These are phyloP conservation scores for Psittacus erithacus DNA, from an alignment of 2,113 vertebrate genomes.

Conservation along the genomic window DNA sequence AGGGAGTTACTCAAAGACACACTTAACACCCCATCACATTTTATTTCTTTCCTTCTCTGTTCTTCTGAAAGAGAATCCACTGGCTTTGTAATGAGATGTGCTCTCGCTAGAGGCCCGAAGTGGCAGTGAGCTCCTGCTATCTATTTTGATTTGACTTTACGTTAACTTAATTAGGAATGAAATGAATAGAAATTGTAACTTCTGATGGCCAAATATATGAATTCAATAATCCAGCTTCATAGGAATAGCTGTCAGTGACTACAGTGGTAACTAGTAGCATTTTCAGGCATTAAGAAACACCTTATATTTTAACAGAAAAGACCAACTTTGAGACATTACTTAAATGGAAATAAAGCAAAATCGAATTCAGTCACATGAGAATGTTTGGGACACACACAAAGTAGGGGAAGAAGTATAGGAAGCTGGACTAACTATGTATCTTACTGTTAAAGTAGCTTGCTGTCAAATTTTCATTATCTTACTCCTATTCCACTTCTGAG, in stretches of 20 bases:
- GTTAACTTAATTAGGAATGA: not conserved
- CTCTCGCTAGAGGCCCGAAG: not conserved
- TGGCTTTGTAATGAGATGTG: not conserved
- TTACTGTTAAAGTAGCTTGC: not conserved
- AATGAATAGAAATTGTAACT: not conserved
- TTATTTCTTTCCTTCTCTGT: not conserved
- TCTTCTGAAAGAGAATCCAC: not conserved
- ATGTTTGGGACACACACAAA: not conserved
- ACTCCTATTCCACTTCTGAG: not conserved
- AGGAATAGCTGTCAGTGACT: not conserved
- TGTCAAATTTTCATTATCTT: not conserved
- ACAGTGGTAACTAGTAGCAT: not conserved
- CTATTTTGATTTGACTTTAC: not conserved
- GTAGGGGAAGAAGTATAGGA: not conserved
- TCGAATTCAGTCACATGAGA: not conserved
- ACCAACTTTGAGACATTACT: not conserved
- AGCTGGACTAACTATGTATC: not conserved
- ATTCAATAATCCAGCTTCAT: not conserved
- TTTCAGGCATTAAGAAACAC: not conserved
- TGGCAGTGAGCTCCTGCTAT: not conserved
- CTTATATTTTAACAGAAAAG: not conserved
- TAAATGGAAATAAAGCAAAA: not conserved
- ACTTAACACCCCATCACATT: not conserved
- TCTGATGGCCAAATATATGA: not conserved
- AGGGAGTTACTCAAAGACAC: not conserved